Conservation (phyloP, 92 coral and sea anemone genomes). For the Porites cylindrica region DNA sequence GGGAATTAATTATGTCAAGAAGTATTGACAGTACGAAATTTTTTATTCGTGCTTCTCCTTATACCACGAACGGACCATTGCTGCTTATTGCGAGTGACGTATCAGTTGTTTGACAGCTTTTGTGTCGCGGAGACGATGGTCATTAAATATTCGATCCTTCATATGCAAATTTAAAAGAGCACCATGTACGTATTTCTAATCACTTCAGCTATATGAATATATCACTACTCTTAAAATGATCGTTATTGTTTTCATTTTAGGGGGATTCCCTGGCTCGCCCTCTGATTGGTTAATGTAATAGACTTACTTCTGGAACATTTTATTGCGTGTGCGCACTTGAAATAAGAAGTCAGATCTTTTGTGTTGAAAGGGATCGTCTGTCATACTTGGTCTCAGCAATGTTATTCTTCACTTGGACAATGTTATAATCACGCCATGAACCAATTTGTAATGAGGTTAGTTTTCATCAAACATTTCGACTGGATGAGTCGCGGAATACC, state of each 20-base stretch:
- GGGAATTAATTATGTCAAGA: no score
- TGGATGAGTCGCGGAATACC: no score
- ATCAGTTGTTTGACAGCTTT: constrained; percentile 11
- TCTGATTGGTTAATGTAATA: constrained; percentile 17
- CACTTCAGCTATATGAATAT: constrained; percentile 29
- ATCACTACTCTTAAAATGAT: background rate
- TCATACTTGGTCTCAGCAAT: background rate
- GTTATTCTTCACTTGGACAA: no score
- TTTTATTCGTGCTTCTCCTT: background rate
- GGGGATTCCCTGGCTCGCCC: constrained; percentile 36
- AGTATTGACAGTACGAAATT: background rate
- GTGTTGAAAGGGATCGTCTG: background rate
- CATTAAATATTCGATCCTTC: constrained; percentile 39
- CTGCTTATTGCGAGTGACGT: background rate
- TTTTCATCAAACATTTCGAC: no score
- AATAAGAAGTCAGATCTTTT: background rate
- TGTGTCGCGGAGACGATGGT: constrained; percentile 18
- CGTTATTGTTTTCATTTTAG: constrained; percentile 19
- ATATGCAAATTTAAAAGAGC: constrained; percentile 31
- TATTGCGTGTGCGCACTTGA: background rate
- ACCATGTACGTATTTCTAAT: constrained; percentile 13
- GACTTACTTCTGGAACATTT: background rate
- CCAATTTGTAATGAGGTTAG: no score
- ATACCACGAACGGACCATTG: background rate
- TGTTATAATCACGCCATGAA: no score